These are phyloP conservation scores for Archips crataeganus DNA, from an alignment of 2,888 invertebrate genomes.

Conservation along the genomic window DNA sequence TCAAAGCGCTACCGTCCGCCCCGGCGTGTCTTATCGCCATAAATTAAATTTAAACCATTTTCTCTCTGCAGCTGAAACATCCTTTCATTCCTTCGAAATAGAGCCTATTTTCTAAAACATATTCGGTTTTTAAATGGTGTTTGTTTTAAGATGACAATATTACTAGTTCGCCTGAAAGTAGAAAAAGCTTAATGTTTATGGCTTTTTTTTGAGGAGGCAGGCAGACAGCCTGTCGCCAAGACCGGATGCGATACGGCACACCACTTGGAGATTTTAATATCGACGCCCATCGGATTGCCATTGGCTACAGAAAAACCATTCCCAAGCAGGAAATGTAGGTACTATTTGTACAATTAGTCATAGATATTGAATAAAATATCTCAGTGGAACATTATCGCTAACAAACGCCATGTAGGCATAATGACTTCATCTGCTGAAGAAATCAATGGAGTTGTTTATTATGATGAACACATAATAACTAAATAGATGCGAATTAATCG, in stretches of 20 bases:
- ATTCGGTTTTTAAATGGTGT: background rate
- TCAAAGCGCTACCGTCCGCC: constrained; percentile 69
- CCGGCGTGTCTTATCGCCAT: constrained; percentile 59
- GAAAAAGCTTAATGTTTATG: constrained; percentile 12
- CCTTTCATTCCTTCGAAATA: background rate
- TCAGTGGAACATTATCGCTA: too few species aligned
- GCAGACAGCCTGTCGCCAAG: constrained; percentile 60
- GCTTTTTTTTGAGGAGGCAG: constrained; percentile 5
- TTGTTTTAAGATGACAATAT: constrained; percentile 50
- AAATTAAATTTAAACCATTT: constrained; percentile 56
- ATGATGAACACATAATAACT: too few species aligned
- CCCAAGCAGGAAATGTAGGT: background rate
- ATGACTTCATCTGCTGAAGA: too few species aligned
- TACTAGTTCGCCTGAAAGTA: constrained; percentile 48
- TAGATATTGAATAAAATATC: too few species aligned
- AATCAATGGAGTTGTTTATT: too few species aligned
- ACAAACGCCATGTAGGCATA: too few species aligned
- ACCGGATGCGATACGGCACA: constrained; percentile 57
- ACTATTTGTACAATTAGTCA: too few species aligned
- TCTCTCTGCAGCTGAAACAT: constrained; percentile 36
- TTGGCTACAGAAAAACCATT: background rate
- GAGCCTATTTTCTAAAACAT: constrained; percentile 12
- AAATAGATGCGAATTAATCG: too few species aligned
- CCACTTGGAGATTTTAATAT: constrained; percentile 14
- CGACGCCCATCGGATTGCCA: background rate